Conservation (phyloP, 2,113 vertebrate genomes). For the Chlamydotis undulata region DNA sequence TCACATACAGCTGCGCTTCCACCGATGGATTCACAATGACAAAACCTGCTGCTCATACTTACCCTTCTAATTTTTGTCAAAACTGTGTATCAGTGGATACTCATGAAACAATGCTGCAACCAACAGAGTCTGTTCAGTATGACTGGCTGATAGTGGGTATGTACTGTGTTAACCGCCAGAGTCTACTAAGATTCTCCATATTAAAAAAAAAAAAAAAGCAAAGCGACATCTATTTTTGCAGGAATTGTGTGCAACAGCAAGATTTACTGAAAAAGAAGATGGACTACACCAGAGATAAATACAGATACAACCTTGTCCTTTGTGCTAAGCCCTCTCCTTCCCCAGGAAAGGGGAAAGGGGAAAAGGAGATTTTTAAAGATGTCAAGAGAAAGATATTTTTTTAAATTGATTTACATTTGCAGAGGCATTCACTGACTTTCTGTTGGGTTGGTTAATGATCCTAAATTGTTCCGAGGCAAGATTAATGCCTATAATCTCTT, state of each 20-base stretch:
- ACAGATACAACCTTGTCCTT: not conserved
- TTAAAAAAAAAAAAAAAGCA: not conserved
- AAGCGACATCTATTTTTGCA: not conserved
- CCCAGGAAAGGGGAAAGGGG: not conserved
- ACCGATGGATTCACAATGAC: not conserved
- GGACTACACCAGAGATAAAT: not conserved
- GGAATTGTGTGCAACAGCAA: not conserved
- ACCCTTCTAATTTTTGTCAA: constrained; percentile 12
- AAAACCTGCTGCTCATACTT: not conserved
- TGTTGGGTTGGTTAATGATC: not conserved
- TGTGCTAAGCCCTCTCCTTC: not conserved
- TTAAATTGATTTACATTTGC: not conserved
- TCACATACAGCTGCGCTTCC: not conserved
- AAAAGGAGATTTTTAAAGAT: not conserved
- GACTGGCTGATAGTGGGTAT: not conserved
- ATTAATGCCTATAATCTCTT: not conserved
- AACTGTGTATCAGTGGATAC: not conserved
- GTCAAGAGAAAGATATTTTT: not conserved
- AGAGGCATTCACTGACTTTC: not conserved
- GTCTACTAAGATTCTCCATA: not conserved
- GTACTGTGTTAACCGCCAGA: not conserved
- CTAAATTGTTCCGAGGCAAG: not conserved
- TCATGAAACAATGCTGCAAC: not conserved
- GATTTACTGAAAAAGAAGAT: not conserved
- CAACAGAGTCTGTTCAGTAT: not conserved